phyloP scores from a whole-genome alignment of 2,888 invertebrate species.

The Phortica magna region DNA sequence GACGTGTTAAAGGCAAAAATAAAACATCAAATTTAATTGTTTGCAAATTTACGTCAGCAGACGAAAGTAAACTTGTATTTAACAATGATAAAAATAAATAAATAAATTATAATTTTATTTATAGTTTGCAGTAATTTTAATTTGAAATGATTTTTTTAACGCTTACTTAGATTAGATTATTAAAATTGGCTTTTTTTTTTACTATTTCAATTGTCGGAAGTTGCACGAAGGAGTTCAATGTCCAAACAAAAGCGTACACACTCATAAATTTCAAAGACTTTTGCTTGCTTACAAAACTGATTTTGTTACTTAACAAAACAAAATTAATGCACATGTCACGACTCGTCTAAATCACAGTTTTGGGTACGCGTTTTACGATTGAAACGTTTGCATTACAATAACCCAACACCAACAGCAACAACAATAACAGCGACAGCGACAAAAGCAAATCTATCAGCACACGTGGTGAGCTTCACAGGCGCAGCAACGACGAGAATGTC shows the following conservation, averaged over 20 bases:
- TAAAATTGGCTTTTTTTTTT: background rate
- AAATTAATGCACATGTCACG: slow-evolving; percentile 24
- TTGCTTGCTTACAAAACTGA: background rate
- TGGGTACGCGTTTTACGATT: background rate
- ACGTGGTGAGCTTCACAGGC: background rate
- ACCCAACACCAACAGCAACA: background rate
- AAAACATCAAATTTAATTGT: too few species aligned
- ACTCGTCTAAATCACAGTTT: background rate
- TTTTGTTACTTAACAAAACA: background rate
- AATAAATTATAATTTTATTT: too few species aligned
- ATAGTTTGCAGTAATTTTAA: background rate
- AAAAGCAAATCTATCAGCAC: slow-evolving; percentile 2
- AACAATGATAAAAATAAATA: too few species aligned
- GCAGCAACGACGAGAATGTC: background rate
- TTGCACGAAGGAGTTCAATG: slow-evolving; percentile 5
- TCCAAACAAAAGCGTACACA: background rate
- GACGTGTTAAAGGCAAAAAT: too few species aligned
- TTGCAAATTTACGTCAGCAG: too few species aligned
- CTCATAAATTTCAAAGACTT: background rate
- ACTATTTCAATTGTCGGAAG: background rate
- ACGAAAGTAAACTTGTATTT: too few species aligned
- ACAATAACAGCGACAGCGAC: background rate
- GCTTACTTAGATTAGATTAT: background rate
- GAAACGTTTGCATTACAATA: background rate
- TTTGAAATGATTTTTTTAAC: background rate